Percentiles rank a stretch among this genome's conserved stretches.
These are phyloP conservation scores for Sussaba pulchella DNA, from an alignment of 2,888 invertebrate species.

Conservation along the genomic window DNA sequence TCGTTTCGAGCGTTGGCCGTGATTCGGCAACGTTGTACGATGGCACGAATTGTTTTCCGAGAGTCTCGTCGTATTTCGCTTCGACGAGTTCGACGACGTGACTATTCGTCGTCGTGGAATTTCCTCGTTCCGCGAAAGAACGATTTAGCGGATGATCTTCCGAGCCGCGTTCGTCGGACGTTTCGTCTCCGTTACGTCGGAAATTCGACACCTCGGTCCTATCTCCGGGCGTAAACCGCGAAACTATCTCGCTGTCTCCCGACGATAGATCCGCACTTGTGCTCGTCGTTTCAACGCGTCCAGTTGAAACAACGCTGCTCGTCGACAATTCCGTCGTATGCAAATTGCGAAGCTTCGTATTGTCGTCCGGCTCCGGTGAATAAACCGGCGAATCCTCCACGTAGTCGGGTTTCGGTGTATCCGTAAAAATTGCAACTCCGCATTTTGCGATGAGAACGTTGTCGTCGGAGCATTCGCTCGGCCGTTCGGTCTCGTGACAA, in stretches of 20 bases:
- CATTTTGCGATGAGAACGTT: constrained; percentile 72
- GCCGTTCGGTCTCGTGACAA: constrained; percentile 32
- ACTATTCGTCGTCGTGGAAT: constrained; percentile 8
- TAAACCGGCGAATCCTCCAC: constrained; percentile 11
- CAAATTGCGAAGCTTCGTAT: constrained; percentile 30
- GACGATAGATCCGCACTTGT: not conserved
- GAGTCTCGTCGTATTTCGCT: not conserved
- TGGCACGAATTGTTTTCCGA: constrained; percentile 12
- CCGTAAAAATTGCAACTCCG: constrained; percentile 74
- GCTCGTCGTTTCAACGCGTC: not conserved
- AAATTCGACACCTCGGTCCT: not conserved
- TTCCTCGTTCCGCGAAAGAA: not conserved
- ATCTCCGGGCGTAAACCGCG: not conserved
- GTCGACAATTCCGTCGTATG: constrained; percentile 40
- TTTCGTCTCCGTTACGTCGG: not conserved
- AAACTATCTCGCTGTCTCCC: constrained; percentile 16
- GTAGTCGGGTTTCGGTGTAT: constrained; percentile 60
- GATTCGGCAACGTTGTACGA: not conserved
- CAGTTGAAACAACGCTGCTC: constrained; percentile 17
- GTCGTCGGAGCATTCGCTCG: constrained; percentile 42
- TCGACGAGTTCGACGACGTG: not conserved
- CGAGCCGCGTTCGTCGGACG: not conserved
- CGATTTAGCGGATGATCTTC: not conserved
- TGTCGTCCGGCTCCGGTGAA: constrained; percentile 35
- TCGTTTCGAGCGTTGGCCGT: constrained; percentile 28